Evolutionary conservation across 2,888 invertebrate genomes (phyloP).

Genomic region (Drosophila seclusa): DNA sequence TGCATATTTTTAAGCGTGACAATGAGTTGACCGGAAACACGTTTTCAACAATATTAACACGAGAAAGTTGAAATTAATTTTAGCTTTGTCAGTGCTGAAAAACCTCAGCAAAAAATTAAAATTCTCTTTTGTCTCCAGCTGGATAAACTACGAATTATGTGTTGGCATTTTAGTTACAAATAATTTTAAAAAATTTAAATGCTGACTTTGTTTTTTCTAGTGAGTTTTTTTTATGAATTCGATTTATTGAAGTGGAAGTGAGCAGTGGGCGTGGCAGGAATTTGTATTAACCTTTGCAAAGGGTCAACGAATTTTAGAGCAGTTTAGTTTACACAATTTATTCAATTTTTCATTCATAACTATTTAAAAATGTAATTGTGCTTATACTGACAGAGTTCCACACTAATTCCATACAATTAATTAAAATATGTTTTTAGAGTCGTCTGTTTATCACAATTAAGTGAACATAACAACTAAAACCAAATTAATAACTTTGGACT

Average conservation of each 20-base stretch:
- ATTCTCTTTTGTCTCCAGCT: not conserved
- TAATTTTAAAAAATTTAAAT: not conserved
- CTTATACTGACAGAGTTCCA: too few species aligned
- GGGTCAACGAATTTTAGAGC: not conserved
- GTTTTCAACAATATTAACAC: constrained; percentile 10
- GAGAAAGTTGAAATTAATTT: constrained; percentile 28
- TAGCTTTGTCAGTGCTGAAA: constrained; percentile 21
- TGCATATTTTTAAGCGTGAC: constrained; percentile 59
- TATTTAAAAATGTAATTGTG: not conserved
- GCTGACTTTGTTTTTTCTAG: not conserved
- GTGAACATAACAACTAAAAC: not conserved
- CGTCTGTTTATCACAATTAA: not conserved
- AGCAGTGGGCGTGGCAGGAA: not conserved
- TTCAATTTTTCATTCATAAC: not conserved
- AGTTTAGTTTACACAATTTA: not conserved
- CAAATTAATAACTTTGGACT: not conserved
- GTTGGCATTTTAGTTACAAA: not conserved
- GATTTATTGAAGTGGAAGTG: not conserved
- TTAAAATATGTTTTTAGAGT: not conserved
- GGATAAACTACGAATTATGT: not conserved
- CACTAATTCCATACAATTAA: not conserved
- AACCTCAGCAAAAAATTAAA: not conserved
- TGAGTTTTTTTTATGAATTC: not conserved
- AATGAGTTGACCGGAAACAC: constrained; percentile 47
- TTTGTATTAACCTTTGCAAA: not conserved